phyloP scores from a whole-genome alignment of 2,888 invertebrate species.

The Eupithecia vulgata region DNA sequence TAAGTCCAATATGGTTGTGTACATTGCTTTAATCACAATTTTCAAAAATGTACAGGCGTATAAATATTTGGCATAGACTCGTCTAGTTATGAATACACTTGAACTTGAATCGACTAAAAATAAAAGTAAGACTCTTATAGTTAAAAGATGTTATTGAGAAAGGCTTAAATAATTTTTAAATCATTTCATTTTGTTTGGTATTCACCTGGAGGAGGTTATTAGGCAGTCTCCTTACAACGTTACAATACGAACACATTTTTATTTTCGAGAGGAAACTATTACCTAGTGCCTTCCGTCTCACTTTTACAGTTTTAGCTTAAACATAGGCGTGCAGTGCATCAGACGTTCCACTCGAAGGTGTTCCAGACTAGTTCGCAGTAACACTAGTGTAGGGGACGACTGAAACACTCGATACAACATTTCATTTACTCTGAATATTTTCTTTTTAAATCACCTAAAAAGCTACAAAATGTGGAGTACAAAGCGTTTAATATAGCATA shows the following conservation, averaged over 20 bases:
- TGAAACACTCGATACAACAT: neutral
- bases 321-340: constrained; percentile 47
- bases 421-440: constrained; percentile 5
- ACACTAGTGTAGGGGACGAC: constrained; percentile 53
- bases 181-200: constrained; percentile 58
- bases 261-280: constrained; percentile 30
- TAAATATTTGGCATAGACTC: constrained; percentile 77
- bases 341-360: constrained; percentile 22
- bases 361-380: constrained; percentile 68
- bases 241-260: constrained; percentile 45
- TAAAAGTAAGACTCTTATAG: constrained; percentile 71
- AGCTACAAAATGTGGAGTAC: constrained; percentile 39
- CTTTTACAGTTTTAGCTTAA: constrained; percentile 47
- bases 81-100: constrained; percentile 63
- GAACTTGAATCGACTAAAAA: constrained; percentile 56
- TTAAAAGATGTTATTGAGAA: constrained; percentile 69
- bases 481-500: constrained; percentile 63
- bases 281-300: constrained; percentile 45
- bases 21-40: constrained; percentile 69
- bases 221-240: constrained; percentile 63
- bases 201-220: constrained; percentile 73
- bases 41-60: constrained; percentile 68
- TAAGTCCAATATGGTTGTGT: constrained; percentile 57
- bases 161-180: constrained; percentile 64
- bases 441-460: constrained; percentile 8